These are phyloP conservation scores for Drosophila oshimai DNA, from an alignment of 1,140 invertebrate genomes.

Conservation along the genomic window DNA sequence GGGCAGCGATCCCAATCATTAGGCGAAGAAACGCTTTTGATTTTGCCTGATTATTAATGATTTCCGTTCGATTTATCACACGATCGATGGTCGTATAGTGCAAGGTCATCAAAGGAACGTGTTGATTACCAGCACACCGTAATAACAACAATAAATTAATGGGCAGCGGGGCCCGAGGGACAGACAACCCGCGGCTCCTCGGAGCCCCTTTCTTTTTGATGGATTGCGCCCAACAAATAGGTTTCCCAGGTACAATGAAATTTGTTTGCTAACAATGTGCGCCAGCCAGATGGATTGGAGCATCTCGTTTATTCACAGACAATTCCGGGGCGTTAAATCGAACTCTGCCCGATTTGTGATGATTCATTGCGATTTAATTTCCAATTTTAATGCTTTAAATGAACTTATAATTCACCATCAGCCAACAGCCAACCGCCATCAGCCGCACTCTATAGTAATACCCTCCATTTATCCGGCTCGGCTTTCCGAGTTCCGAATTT, in stretches of 20 bases:
- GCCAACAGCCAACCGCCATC: too few species aligned
- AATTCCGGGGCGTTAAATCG: constrained; percentile 64
- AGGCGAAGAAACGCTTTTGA: constrained; percentile 62
- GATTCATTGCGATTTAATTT: constrained; percentile 72
- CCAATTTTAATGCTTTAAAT: constrained; percentile 63
- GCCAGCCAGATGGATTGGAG: constrained; percentile 6
- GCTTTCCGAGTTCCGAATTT: constrained; percentile 34
- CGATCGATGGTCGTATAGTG: constrained; percentile 70
- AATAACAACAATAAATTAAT: constrained; percentile 80
- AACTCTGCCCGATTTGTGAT: constrained; percentile 43
- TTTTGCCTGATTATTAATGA: constrained; percentile 73
- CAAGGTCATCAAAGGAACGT: constrained; percentile 78
- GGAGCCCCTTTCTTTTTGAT: constrained; percentile 57
- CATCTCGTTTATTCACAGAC: constrained; percentile 58
- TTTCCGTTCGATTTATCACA: constrained; percentile 78
- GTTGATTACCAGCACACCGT: constrained; percentile 75
- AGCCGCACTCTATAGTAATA: constrained; percentile 19
- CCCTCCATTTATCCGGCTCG: constrained; percentile 40
- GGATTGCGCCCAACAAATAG: constrained; percentile 64
- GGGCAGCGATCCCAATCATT: constrained; percentile 60
- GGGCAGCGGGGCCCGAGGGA: constrained; percentile 28
- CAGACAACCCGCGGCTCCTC: constrained; percentile 62
- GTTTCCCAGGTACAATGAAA: constrained; percentile 56
- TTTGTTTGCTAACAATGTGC: constrained; percentile 53
- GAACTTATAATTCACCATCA: constrained; percentile 34